Conservation (phyloP, 2,113 vertebrate genomes). For the Propithecus coquereli region DNA sequence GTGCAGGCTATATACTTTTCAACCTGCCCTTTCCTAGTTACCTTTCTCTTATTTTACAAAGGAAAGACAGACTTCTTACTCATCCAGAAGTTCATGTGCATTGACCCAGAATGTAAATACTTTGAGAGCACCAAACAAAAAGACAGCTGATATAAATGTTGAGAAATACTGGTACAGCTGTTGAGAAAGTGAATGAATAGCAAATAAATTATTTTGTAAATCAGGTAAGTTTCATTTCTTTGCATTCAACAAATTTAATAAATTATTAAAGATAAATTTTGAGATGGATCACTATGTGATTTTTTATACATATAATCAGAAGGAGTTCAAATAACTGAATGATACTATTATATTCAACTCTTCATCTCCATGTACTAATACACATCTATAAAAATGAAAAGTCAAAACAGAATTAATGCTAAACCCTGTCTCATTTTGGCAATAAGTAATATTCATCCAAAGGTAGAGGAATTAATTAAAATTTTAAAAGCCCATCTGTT, state of each 20-base stretch:
- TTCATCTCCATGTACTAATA: background rate
- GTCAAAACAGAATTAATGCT: background rate
- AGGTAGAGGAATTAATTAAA: slow-evolving; percentile 30
- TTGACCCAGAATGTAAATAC: background rate
- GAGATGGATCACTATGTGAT: background rate
- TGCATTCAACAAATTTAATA: background rate
- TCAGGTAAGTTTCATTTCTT: background rate
- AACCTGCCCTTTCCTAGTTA: background rate
- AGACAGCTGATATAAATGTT: background rate
- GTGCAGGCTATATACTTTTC: background rate
- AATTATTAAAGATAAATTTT: background rate
- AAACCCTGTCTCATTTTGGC: background rate
- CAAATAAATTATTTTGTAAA: background rate
- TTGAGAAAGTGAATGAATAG: background rate
- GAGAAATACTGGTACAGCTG: background rate
- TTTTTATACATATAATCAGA: background rate
- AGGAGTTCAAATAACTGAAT: background rate
- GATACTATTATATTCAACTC: background rate
- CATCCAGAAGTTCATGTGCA: background rate
- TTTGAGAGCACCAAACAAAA: background rate
- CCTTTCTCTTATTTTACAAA: background rate
- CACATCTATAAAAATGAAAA: background rate
- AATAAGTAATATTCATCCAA: background rate
- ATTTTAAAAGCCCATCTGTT: background rate
- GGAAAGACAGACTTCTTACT: background rate